Percentiles rank a stretch among this genome's conserved stretches.
Conservation (phyloP, 1,140 invertebrate species). For the Callitettix versicolor region DNA sequence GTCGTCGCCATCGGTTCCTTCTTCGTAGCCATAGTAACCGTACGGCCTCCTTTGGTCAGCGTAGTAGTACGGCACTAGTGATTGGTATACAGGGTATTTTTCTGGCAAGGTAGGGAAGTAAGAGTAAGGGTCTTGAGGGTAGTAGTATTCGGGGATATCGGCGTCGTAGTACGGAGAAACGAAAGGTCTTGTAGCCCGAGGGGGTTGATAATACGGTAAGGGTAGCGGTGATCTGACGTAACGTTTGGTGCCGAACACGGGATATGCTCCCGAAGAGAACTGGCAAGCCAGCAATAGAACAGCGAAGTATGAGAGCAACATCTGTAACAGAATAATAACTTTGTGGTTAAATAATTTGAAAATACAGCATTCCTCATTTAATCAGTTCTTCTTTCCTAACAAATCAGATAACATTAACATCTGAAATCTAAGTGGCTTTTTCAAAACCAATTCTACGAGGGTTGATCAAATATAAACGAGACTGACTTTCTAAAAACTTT, state of each 20-base stretch:
- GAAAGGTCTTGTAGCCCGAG: slow-evolving; percentile 28
- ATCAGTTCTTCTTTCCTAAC: no score
- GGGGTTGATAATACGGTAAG: slow-evolving; percentile 29
- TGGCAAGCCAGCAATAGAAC: neutral
- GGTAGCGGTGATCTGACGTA: slow-evolving; percentile 30
- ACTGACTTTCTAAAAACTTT: no score
- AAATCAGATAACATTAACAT: no score
- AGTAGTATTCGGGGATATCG: slow-evolving; percentile 43
- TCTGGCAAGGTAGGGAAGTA: slow-evolving; percentile 11
- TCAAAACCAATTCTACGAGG: no score
- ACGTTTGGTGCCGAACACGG: slow-evolving; percentile 37
- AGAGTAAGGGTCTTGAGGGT: slow-evolving; percentile 29
- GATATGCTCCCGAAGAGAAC: slow-evolving; percentile 25
- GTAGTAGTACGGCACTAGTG: slow-evolving; percentile 32
- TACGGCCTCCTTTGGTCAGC: slow-evolving; percentile 29
- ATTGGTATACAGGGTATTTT: slow-evolving; percentile 35
- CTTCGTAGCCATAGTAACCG: slow-evolving; percentile 29
- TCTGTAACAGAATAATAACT: slow-evolving; percentile 6
- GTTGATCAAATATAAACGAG: no score
- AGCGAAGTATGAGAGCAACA: neutral
- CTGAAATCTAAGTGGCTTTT: no score
- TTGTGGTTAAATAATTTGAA: no score
- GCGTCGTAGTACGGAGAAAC: slow-evolving; percentile 36
- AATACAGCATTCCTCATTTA: no score
- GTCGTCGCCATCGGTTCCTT: slow-evolving; percentile 31